Base-by-base conservation (phyloP, 2,797 vertebrate genomes). In the Trichosurus vulpecula region DNA sequence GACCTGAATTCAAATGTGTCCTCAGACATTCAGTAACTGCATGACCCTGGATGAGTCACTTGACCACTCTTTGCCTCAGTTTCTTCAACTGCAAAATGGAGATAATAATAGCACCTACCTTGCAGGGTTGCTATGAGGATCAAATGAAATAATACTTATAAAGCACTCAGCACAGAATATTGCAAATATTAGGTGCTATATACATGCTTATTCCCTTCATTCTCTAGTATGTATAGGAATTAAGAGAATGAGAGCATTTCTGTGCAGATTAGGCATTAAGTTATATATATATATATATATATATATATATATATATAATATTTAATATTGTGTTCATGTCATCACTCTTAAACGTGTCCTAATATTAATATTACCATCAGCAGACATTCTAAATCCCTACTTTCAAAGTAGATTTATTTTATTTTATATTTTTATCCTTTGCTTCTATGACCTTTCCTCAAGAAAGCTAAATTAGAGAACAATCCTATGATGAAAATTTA, bases 381-480 rank as follows among this genome's bases (percentile, higher is more conserved):
- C 56, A 92, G 16, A n/a, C 94, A 58, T 90, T 93, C 91, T 95
- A 90, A 27, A 74, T 87, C 54, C 91, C 91, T 90, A 47, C 31
- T 25, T 2, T 66, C n/a, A 92, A 66, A 9, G 51, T 41, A 11
- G 2, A 6, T 92, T 92, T 51, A 95, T 94, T 93, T 94, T 51
- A 58, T n/a, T 92, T 90, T 93, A 56, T 41, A 52, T 90, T 90
- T 41, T 95, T 93, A 6, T 93, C 89, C n/a, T 94, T 94, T 94
- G 52, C 12, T 93, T 95, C 11, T 19, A 13, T 66, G 58, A 92
- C 56, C 47, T 97, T 29, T 93, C 29, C 2, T 92, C 81, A 51
- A 6, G 61, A 55, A 91, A 95, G 52, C 22, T 74, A 66, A 95
- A 56, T 93, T 55, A 89, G 93, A 93, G 81, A 96, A 95, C 54